These are phyloP conservation scores for Coleophora deauratella DNA, from an alignment of 2,888 invertebrate species.

Conservation along the genomic window DNA sequence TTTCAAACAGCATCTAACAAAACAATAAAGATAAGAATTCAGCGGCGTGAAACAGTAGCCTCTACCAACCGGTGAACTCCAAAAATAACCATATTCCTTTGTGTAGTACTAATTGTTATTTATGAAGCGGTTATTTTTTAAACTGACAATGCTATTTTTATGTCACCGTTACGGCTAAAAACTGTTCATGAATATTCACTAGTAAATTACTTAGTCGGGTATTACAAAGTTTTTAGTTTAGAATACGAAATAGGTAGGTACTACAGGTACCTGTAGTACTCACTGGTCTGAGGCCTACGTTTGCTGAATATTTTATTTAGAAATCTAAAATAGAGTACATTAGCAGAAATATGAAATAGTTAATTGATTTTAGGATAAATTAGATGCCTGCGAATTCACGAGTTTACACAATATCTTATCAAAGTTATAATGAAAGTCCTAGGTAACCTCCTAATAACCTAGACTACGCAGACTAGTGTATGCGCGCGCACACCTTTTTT, in stretches of 20 bases:
- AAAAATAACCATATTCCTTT: conserved; percentile 55
- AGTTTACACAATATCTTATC: no score
- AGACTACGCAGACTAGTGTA: no score
- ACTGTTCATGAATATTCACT: conserved; percentile 53
- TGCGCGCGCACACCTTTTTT: no score
- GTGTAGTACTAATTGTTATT: conserved; percentile 47
- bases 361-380: no score
- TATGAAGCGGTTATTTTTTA: conserved; percentile 57
- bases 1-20: conserved; percentile 18
- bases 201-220: not conserved
- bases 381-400: no score
- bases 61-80: conserved; percentile 13
- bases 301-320: no score
- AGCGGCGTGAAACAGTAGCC: conserved; percentile 14
- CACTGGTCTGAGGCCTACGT: no score
- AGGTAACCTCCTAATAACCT: no score
- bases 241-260: not conserved
- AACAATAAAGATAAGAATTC: conserved; percentile 16
- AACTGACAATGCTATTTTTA: conserved; percentile 55
- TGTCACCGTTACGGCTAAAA: conserved; percentile 65
- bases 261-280: no score
- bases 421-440: no score
- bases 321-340: no score
- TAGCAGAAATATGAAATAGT: no score
- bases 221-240: not conserved